Base-by-base conservation (phyloP, 2,888 invertebrate species). In the Erannis defoliaria region DNA sequence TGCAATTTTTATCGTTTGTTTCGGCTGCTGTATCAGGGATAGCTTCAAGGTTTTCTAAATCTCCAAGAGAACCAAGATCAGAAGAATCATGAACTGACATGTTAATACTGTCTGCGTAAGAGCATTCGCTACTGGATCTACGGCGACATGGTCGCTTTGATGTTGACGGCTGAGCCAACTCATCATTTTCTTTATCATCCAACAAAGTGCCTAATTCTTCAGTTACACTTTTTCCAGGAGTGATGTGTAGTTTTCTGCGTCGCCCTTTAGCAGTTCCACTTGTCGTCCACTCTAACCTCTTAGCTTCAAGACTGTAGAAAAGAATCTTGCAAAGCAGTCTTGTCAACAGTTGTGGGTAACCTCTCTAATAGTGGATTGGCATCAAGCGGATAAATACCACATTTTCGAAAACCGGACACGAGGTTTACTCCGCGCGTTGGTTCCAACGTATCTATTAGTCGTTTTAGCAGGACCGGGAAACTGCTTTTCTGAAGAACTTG, bases 181-280 rank as follows among this genome's bases (percentile, higher is more conserved):
- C 56, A 48, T 56, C 56, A 37, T 56, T 56, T 56, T 56, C 49
- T 56, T 56, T 48, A 38, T 56, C 48, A 56, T 48, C 55, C 26
- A 26, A 26, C 3, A 26, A 5, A 5, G 26, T 26, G 26, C 26
- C 5, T 26, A 26, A 26, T 53, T 59, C 48, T 46, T 53, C 53
- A 45, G 59, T 59, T 35, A 59, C 46, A 53, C 42, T 59, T 29
- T 53, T 53, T 31, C 46, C 59, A 35, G 53, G 50, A 45, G 59
- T 51, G 8, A 33, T 33, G 33, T 33, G 4, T 33, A 33, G 10
- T 33, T 33, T 33, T 10, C 33, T 33, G 33, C 33, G 12, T 8
- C 33, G 8, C 9, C 33, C 33, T 33, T 12, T 33, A 8, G 33
- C 9, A 33, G 8, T 33, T 43, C 23, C 31, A 50, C 16, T 49